A percentile compares a stretch with the other conserved stretches of the same genome.
These are phyloP conservation scores for Apteryx mantelli DNA, from an alignment of 2,113 vertebrate genomes.

Conservation along the genomic window DNA sequence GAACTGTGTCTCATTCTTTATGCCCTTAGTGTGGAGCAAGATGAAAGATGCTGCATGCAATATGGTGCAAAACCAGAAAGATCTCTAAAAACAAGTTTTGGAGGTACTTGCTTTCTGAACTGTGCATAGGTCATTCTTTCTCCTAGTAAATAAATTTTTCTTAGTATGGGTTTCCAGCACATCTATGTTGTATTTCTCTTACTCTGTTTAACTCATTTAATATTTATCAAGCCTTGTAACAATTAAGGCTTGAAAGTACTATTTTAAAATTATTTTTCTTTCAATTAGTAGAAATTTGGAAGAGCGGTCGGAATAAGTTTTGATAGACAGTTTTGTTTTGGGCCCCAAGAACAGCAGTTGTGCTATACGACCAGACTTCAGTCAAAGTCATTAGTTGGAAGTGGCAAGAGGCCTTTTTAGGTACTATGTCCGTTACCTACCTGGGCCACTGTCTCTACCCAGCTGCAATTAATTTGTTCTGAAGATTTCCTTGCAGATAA, in stretches of 20 bases:
- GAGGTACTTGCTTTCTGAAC: neutral
- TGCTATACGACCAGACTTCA: neutral
- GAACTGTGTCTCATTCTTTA: neutral
- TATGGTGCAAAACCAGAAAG: neutral
- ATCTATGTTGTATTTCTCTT: neutral
- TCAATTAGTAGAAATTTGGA: neutral
- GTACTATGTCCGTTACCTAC: neutral
- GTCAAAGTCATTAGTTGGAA: neutral
- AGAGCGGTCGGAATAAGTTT: neutral
- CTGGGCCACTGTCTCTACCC: neutral
- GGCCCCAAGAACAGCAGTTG: neutral
- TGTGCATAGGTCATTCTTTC: neutral
- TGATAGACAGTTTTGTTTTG: neutral
- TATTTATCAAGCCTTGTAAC: neutral
- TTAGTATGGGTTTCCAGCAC: neutral
- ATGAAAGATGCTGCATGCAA: neutral
- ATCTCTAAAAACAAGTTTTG: neutral
- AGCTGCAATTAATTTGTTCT: neutral
- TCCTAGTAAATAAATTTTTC: neutral
- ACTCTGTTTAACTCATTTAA: neutral
- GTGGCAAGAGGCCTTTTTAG: neutral
- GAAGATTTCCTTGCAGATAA: neutral
- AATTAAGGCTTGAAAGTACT: neutral
- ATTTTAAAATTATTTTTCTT: neutral
- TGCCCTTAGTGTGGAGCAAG: neutral